Base-by-base conservation (phyloP, 2,113 vertebrate genomes). In the Scopus umbretta region DNA sequence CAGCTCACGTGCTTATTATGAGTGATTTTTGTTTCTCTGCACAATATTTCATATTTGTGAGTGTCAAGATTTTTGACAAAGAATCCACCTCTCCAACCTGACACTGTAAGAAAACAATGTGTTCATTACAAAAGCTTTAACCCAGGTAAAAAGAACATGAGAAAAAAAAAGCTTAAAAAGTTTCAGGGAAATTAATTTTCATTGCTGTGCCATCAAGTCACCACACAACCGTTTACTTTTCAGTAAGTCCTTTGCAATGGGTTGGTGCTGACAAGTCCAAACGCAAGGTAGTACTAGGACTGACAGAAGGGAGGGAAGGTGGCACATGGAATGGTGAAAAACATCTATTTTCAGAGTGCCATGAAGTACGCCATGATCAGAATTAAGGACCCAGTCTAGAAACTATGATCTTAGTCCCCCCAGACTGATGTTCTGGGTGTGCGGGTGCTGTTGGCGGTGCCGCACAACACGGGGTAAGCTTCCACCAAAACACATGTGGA, bases 401-500 rank as follows among this genome's bases (percentile, higher is more conserved):
- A 26, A 43, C 26, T 0, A 1, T 0, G 22, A 36, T 12, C 10
- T 25, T 11, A 43, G 10, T 13, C 16, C 22, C 27, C 21, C 26
- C 3, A 43, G 1, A 19, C 14, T 4, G 0, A 14, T 0, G 4
- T 6, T 16, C 36, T 7, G 40, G 11, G 3, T 1, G 10, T 4
- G 6, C 0, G 1, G 50, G 50, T 9, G 22, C 67, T 53, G 50
- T 7, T 14, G 34, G 34, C 17, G 10, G 11, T 21, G 38, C 73
- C 56, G 58, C 70, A 79, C 0, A 0, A 32, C 27, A 23, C 1
- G 0, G 49, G 14, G 9, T 13, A 2, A 61, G 26, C 15, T 42
- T 27, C 27, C 53, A n/a, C 43, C 5, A 1, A 9, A 27, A 18
- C 55, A 8, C 66, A 14, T 0, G 0, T 0, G 16, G 29, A 7